phyloP scores from a whole-genome alignment of 1,140 invertebrate genomes.

The Laupala kohalensis region DNA sequence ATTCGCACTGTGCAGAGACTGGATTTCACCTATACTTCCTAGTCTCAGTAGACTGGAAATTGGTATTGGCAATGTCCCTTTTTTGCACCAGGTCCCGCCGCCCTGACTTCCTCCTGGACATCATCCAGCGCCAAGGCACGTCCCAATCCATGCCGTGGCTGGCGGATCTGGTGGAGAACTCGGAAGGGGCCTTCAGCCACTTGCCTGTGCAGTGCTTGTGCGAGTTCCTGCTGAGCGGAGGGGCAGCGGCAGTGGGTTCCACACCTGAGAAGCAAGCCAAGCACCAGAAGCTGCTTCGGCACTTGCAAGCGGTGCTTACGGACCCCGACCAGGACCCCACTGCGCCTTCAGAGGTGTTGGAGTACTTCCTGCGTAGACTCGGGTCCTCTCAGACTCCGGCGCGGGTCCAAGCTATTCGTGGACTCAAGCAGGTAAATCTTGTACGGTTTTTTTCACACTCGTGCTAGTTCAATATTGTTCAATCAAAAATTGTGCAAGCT shows the following conservation, averaged over 20 bases:
- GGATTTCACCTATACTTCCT: too few species aligned
- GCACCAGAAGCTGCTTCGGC: conserved; percentile 64
- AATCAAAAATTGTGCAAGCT: too few species aligned
- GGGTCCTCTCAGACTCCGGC: conserved; percentile 67
- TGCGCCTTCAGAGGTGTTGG: conserved; percentile 64
- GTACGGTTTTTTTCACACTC: too few species aligned
- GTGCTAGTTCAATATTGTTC: too few species aligned
- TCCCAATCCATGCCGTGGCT: conserved; percentile 94
- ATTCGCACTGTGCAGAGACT: too few species aligned
- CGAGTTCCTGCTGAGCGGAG: conserved; percentile 80
- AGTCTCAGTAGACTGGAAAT: too few species aligned
- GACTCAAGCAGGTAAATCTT: conserved; percentile 49
- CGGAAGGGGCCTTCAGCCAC: conserved; percentile 72
- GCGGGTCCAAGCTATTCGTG: conserved; percentile 62
- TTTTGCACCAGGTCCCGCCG: too few species aligned
- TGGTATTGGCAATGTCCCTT: too few species aligned
- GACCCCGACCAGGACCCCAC: conserved; percentile 38
- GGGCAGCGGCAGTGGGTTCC: conserved; percentile 28
- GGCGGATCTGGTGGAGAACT: conserved; percentile 83
- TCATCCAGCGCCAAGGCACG: conserved; percentile 54
- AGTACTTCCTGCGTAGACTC: conserved; percentile 78
- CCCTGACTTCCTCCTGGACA: conserved; percentile 85
- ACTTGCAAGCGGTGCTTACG: conserved; percentile 53
- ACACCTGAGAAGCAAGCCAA: conserved; percentile 46
- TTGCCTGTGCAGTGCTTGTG: conserved; percentile 91